phyloP scores from a whole-genome alignment of 2,797 vertebrate genomes.

The Anolis apletophallus region DNA sequence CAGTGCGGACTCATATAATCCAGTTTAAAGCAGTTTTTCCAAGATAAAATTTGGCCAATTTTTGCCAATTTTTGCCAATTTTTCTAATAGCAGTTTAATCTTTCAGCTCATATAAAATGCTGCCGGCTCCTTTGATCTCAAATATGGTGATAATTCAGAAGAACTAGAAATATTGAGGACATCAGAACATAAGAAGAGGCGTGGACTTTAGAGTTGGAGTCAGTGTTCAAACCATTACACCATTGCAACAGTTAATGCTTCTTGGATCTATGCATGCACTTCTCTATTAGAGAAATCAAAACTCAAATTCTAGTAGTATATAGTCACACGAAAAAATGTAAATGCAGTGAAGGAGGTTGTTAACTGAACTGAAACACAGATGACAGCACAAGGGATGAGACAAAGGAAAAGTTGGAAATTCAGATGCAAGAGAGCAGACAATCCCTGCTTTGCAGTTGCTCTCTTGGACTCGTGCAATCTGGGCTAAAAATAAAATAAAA shows the following conservation, averaged over 20 bases:
- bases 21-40: background rate
- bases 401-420: conserved; percentile 36
- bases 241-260: background rate
- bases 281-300: background rate
- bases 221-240: too few species aligned
- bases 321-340: conserved; percentile 1
- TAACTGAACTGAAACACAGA: background rate
- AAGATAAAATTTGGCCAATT: background rate
- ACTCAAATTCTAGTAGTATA: background rate
- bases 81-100: background rate
- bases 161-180: background rate
- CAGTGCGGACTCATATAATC: too few species aligned
- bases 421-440: conserved; percentile 44
- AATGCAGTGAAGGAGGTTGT: conserved; percentile 17
- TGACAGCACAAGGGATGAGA: conserved; percentile 6
- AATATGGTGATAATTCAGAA: background rate
- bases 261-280: background rate
- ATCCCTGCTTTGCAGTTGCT: conserved; percentile 59
- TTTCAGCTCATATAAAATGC: background rate
- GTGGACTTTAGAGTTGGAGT: background rate
- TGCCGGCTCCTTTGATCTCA: background rate
- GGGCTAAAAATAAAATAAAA: conserved; percentile 55
- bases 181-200: background rate
- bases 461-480: conserved; percentile 53
- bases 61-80: background rate